A percentile compares a stretch with the other conserved stretches of the same genome.
Evolutionary conservation across 2,797 vertebrate genomes (phyloP).

Genomic region (Sibirionetta formosa): DNA sequence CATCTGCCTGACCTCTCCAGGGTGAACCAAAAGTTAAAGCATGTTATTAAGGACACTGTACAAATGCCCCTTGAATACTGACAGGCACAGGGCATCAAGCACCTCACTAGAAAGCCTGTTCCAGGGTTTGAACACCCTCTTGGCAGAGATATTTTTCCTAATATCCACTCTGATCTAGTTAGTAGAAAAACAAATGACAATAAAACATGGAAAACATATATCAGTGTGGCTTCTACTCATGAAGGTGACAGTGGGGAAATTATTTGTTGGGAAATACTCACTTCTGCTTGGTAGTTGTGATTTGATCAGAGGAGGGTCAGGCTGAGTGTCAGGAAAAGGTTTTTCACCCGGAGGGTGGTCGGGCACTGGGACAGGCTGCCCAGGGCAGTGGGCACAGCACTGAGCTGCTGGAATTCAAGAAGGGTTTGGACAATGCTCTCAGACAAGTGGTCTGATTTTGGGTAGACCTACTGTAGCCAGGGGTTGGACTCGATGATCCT

Average conservation of each 20-base stretch:
- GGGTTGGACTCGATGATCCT: not conserved
- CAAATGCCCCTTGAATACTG: not conserved
- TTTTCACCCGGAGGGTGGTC: not conserved
- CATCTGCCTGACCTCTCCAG: not conserved
- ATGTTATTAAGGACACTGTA: not conserved
- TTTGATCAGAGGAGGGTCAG: not conserved
- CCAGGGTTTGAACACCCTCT: not conserved
- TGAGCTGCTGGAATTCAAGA: not conserved
- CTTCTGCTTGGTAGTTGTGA: not conserved
- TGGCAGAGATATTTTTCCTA: not conserved
- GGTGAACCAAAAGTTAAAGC: not conserved
- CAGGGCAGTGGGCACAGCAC: not conserved
- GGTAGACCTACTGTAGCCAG: not conserved
- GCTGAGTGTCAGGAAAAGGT: not conserved
- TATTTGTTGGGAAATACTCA: not conserved
- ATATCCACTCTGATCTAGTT: not conserved
- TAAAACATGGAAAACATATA: conserved; percentile 15
- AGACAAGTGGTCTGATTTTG: not conserved
- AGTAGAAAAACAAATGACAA: not conserved
- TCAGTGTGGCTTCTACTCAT: not conserved
- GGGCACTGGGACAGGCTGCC: not conserved
- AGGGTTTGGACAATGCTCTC: not conserved
- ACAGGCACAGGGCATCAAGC: not conserved
- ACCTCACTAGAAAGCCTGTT: not conserved
- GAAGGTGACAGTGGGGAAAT: conserved; percentile 12